These are phyloP conservation scores for Sinotaia quadrata DNA, from an alignment of 2,888 invertebrate genomes.

Conservation along the genomic window DNA sequence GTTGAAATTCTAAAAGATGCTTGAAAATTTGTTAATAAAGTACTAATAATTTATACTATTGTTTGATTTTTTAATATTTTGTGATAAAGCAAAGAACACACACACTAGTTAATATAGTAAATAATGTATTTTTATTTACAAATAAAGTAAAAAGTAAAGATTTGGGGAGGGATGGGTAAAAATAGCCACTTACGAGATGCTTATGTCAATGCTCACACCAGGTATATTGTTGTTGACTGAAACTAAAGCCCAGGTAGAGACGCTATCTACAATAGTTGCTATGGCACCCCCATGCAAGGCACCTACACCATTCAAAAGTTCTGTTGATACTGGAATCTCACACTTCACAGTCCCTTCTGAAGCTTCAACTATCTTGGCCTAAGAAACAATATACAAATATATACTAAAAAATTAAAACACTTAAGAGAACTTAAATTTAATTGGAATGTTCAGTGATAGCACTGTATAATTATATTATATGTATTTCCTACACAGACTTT, in stretches of 20 bases:
- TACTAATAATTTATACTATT: background rate
- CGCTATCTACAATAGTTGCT: slow-evolving; percentile 82
- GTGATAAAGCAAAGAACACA: too few relatives aligned
- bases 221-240: slow-evolving; percentile 77
- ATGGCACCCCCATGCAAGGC: slow-evolving; percentile 89
- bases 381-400: background rate
- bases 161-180: too few relatives aligned
- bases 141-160: too few relatives aligned
- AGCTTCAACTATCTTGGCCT: slow-evolving; percentile 51
- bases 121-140: too few relatives aligned
- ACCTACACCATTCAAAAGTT: slow-evolving; percentile 83
- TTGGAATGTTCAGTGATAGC: background rate
- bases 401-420: background rate
- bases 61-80: background rate
- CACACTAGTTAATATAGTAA: too few relatives aligned
- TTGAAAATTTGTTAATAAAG: background rate
- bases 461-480: background rate
- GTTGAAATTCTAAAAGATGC: background rate
- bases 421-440: background rate
- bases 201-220: slow-evolving; percentile 88
- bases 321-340: slow-evolving; percentile 82
- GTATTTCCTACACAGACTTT: background rate
- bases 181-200: slow-evolving; percentile 80
- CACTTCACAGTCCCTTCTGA: slow-evolving; percentile 83
- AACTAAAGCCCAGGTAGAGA: slow-evolving; percentile 86